Base-by-base conservation (phyloP, 2,797 vertebrate genomes). In the Pseudochromis fuscus region DNA sequence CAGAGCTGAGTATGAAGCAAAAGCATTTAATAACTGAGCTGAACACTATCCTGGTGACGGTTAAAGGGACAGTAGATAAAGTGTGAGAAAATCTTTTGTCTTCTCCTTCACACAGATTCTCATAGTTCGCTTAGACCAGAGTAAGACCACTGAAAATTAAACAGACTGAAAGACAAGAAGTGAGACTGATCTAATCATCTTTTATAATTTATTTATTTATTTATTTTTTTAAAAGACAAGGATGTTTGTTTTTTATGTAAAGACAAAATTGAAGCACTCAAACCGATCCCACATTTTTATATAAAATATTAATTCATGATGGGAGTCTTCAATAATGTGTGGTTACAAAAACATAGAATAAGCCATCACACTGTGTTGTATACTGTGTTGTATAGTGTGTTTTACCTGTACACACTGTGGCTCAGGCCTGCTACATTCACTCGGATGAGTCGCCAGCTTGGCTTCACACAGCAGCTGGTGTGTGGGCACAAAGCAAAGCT, bases 401-500 rank as follows among this genome's bases (percentile, higher is more conserved):
- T n/a, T 81, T 72, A 88, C 86, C 86, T 90, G 88, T 44, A 1
- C 63, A 50, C 60, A 21, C 70, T 58, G 48, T 1, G 44, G 38
- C 62, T 79, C 73, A 4, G 66, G 57, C 67, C 68, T 53, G 76
- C 68, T 63, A n/a, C 48, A 68, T 80, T 59, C 70, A 61, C 78
- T 82, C 18, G 24, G 62, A 53, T 52, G 84, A 83, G 81, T 79
- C 67, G 77, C 75, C 82, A 62, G 68, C 65, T 27, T 44, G 63
- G 24, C 77, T 92, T 92, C 91, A 91, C 91, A 88, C 91, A 82
- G 85, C 91, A 92, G 91, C 88, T 89, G 91, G 80, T 92, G 91
- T 87, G 92, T 93, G 89, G 92, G 91, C 88, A 76, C 75, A 19
- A 67, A 73, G 85, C 81, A 31, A 42, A 64, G 72, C 87, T 75